Percentiles rank a stretch among this genome's conserved stretches.
phyloP scores from a whole-genome alignment of 2,113 vertebrate genomes.

The Delphinus delphis region DNA sequence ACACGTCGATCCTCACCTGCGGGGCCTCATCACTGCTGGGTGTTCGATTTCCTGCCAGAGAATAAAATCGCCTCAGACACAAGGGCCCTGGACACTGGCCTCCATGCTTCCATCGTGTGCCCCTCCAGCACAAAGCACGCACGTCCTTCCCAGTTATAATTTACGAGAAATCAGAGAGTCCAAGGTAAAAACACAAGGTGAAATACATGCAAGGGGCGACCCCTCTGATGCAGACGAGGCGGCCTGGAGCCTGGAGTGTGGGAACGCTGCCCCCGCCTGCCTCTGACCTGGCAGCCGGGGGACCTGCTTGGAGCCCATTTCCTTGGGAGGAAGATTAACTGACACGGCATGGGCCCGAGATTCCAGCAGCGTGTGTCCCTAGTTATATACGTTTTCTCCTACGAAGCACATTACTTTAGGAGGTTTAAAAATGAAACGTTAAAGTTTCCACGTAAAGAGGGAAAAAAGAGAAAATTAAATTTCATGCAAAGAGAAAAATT shows the following conservation, averaged over 20 bases:
- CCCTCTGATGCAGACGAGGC: accelerated
- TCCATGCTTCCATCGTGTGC: accelerated
- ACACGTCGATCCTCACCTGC: accelerated
- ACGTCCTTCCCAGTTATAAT: too few species aligned
- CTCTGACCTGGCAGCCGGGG: accelerated
- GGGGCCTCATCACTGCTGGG: accelerated
- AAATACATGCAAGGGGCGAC: accelerated
- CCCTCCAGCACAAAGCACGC: accelerated
- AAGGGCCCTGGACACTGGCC: accelerated
- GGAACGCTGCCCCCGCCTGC: accelerated
- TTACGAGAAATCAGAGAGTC: background rate
- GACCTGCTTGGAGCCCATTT: accelerated
- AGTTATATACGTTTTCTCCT: background rate
- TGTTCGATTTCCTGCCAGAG: background rate
- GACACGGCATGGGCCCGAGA: accelerated
- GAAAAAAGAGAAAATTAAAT: background rate
- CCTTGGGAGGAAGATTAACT: accelerated
- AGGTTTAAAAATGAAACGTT: background rate
- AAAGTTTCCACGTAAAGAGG: background rate
- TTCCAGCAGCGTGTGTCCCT: accelerated
- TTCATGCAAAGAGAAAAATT: background rate
- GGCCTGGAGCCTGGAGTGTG: accelerated
- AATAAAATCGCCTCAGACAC: too few species aligned
- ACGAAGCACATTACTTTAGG: background rate
- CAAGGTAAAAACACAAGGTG: background rate